These are phyloP conservation scores for Falco punctatus DNA, from an alignment of 2,113 vertebrate genomes.

Conservation along the genomic window DNA sequence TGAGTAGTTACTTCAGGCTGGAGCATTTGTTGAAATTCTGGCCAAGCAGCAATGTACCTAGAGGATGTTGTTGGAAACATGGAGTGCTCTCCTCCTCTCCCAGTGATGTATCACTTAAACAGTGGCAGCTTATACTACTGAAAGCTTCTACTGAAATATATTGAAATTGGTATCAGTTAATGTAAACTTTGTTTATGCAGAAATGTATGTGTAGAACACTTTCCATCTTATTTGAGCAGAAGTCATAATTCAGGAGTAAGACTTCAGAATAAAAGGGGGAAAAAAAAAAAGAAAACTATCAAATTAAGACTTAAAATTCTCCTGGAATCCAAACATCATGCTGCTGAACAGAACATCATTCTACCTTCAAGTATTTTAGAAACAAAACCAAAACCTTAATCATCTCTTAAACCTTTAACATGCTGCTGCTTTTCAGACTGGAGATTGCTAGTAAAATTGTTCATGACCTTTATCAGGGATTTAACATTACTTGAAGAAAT, in stretches of 20 bases:
- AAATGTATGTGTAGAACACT: background rate
- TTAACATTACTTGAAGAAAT: constrained; percentile 87
- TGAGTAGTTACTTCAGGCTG: background rate
- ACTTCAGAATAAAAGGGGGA: background rate
- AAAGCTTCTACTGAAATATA: background rate
- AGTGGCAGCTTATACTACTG: background rate
- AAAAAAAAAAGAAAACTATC: background rate
- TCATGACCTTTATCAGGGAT: constrained; percentile 86
- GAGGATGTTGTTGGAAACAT: background rate
- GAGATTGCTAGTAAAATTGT: constrained; percentile 70
- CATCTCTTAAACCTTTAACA: background rate
- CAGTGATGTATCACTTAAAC: background rate
- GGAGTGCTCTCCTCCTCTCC: background rate
- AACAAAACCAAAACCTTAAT: background rate
- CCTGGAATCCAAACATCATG: background rate
- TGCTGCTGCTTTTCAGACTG: constrained; percentile 79
- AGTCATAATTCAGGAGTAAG: background rate
- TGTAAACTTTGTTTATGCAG: background rate
- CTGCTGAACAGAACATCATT: background rate
- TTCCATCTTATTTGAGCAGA: background rate
- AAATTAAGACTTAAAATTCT: background rate
- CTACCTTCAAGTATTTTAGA: background rate
- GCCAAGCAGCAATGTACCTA: background rate
- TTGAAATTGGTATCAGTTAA: background rate
- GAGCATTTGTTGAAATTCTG: background rate